Percentiles rank a stretch among this genome's conserved stretches.
Conservation (phyloP, 2,888 invertebrate species). For the Pollenia labialis region DNA sequence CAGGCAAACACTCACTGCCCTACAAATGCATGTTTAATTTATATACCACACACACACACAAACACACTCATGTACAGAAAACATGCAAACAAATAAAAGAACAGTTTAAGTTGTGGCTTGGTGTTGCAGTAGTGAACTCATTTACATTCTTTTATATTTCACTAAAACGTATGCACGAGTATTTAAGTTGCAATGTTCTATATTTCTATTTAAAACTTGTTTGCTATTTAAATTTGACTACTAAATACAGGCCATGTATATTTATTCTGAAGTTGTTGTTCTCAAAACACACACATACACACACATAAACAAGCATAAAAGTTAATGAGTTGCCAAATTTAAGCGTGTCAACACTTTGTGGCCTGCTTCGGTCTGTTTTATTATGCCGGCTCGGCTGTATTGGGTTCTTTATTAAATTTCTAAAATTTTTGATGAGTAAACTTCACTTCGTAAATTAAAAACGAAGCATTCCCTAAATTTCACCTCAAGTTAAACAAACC, state of each 20-base stretch:
- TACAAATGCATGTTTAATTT: not conserved
- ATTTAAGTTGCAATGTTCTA: not conserved
- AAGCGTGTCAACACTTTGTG: slow-evolving; percentile 36
- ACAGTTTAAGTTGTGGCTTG: slow-evolving; percentile 29
- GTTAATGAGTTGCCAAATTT: slow-evolving; percentile 38
- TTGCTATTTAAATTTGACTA: not conserved
- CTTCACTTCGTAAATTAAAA: no score
- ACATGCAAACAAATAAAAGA: not conserved
- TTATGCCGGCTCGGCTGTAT: no score
- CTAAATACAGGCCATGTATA: not conserved
- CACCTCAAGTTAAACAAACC: no score
- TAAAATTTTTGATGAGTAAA: no score
- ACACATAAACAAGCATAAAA: not conserved
- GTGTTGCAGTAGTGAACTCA: not conserved
- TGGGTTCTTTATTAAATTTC: no score
- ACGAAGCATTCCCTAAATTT: no score
- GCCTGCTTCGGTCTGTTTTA: not conserved
- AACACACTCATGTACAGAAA: not conserved
- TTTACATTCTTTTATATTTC: not conserved
- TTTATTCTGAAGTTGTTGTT: not conserved
- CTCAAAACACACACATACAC: not conserved
- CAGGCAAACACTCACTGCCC: slow-evolving; percentile 26
- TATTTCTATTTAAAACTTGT: not conserved
- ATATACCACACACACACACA: not conserved
- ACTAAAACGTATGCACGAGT: not conserved